phyloP scores from a whole-genome alignment of 2,888 invertebrate species.

The Tachina grossa region DNA sequence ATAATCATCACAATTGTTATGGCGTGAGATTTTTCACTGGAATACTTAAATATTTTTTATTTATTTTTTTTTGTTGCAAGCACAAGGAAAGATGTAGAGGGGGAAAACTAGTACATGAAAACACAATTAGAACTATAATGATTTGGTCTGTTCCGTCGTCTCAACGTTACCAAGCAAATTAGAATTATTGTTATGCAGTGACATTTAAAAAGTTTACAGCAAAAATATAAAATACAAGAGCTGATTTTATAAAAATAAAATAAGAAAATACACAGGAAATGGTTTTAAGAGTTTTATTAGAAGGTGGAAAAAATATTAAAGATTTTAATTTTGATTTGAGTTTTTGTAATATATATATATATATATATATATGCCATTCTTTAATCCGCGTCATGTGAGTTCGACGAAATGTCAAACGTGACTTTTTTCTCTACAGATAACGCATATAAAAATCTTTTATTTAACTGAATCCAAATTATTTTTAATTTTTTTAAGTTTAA shows the following conservation, averaged over 20 bases:
- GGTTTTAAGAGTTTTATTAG: not conserved
- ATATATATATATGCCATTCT: not conserved
- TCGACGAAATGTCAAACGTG: too few relatives aligned
- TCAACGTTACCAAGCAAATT: slow-evolving; percentile 45
- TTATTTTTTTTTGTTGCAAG: slow-evolving; percentile 9
- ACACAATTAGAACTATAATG: slow-evolving; percentile 56
- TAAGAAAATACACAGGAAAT: not conserved
- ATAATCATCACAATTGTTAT: slow-evolving; percentile 63
- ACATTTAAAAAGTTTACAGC: slow-evolving; percentile 48
- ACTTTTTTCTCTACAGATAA: too few relatives aligned
- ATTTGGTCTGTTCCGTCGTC: slow-evolving; percentile 49
- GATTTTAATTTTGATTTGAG: not conserved
- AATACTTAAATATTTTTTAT: slow-evolving; percentile 24
- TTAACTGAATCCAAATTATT: too few relatives aligned
- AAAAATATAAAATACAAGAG: slow-evolving; percentile 17
- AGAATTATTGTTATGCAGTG: slow-evolving; percentile 48
- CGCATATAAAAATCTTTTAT: too few relatives aligned
- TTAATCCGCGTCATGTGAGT: too few relatives aligned
- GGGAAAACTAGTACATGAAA: slow-evolving; percentile 29
- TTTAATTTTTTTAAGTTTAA: too few relatives aligned
- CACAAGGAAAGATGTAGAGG: slow-evolving; percentile 3
- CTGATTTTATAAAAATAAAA: not conserved
- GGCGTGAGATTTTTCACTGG: slow-evolving; percentile 67
- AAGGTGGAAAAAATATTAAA: not conserved
- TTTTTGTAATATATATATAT: not conserved